Conservation (phyloP, 2,888 invertebrate species). For the Lagria hirta region DNA sequence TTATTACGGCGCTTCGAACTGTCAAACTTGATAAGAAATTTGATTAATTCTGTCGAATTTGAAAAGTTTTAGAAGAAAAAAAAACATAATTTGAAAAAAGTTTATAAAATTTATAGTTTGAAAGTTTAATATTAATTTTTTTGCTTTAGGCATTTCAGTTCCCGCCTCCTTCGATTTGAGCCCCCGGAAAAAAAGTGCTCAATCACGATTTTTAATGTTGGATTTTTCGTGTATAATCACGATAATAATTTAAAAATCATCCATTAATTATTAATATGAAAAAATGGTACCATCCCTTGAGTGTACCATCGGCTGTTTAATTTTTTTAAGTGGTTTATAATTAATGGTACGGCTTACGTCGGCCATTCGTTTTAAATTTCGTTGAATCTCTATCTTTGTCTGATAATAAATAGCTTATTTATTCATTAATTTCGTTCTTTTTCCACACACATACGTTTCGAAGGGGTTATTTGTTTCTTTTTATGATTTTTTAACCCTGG, state of each 20-base stretch:
- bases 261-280: slow-evolving; percentile 16
- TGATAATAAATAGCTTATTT: slow-evolving; percentile 43
- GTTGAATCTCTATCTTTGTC: slow-evolving; percentile 28
- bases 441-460: slow-evolving; percentile 29
- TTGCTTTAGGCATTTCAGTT: too few species aligned
- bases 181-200: slow-evolving; percentile 38
- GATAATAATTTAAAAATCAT: slow-evolving; percentile 23
- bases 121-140: too few species aligned
- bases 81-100: too few species aligned
- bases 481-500: slow-evolving; percentile 33
- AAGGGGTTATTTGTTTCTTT: slow-evolving; percentile 29
- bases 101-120: too few species aligned
- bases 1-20: too few species aligned
- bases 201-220: slow-evolving; percentile 43
- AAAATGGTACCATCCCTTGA: slow-evolving; percentile 11
- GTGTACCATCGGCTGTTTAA: slow-evolving; percentile 16
- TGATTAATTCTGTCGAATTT: too few species aligned
- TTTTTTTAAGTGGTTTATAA: slow-evolving; percentile 31
- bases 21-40: too few species aligned
- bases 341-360: slow-evolving; percentile 42
- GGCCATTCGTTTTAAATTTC: slow-evolving; percentile 31
- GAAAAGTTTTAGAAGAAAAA: too few species aligned
- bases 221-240: slow-evolving; percentile 22
- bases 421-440: slow-evolving; percentile 41
- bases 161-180: too few species aligned